Base-by-base conservation (phyloP, 2,888 invertebrate genomes). In the Lucinisca nassula region DNA sequence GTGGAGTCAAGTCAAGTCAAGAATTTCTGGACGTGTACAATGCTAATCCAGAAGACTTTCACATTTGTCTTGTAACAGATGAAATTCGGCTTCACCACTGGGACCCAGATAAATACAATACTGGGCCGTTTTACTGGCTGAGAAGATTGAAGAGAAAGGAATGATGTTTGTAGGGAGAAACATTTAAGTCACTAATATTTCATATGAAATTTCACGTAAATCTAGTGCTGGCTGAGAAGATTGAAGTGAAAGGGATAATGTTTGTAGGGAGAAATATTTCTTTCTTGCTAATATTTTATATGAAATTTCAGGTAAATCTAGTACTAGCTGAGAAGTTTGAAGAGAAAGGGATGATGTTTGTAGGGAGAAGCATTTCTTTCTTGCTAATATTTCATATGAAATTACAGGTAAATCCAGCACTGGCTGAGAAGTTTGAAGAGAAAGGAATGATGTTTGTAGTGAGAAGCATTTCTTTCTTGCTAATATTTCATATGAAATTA, bases 191-290 rank as follows among this genome's bases (percentile, higher is more conserved):
- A n/a, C n/a, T n/a, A n/a, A n/a, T n/a, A n/a, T n/a, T n/a, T n/a
- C n/a, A n/a, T n/a, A n/a, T n/a, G n/a, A n/a, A n/a, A n/a, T n/a
- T n/a, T n/a, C 83, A 96, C 96, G 99, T 99, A 0, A 99, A 99
- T 97, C 98, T 99, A 0, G 97, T 97, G 70, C 98, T 98, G 96
- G 98, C 99, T 21, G 96, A 97, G 17, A 97, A 97, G 37, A 97
- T 99, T 38, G 98, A 96, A 83, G 97, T 97, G 58, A 97, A 97
- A 38, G 99, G 99, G 0, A 97, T 99, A 94, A 97, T 97, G 90
- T 99, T 99, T 97, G 98, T 99, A 38, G 97, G 97, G n/a, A 96
- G 97, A 74, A 99, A 99, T n/a, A n/a, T n/a, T n/a, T n/a, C n/a
- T n/a, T n/a, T n/a, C n/a, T n/a, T n/a, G n/a, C n/a, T n/a, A n/a